Evolutionary conservation across 2,888 invertebrate species (phyloP), one percentile per base, ranked within the genome.

Genomic region (Hyppa rectilinea): DNA sequence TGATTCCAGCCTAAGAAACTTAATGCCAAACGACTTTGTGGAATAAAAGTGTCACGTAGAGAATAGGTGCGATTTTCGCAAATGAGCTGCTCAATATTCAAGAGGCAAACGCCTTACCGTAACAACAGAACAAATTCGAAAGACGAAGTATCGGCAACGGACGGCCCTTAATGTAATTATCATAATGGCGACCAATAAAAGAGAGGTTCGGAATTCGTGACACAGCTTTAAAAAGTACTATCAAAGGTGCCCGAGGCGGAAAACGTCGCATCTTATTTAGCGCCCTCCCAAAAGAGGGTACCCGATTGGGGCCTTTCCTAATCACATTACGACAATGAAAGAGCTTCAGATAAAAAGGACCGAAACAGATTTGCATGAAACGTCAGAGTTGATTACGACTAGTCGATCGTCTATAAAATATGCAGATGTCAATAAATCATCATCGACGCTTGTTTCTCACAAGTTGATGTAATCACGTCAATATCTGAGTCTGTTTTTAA

Each of bases 141-240:
- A 95, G 94, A 95, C 94, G 93, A 90, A 95, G 93, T 93, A 95
- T 95, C 93, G 94, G 91, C 92, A 89, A 88, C 92, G 92, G 90
- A 89, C 93, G 90, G 90, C 89, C 94, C 93, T 93, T 95, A 95
- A 95, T 92, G 93, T 93, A 95, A 96, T 95, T 95, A 95, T 94
- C 94, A 95, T 95, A 95, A 96, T 95, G 94, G 92, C 92, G 92
- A 93, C 94, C 95, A 95, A 95, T 95, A 95, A 95, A 95, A 94
- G 94, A 92, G 93, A 94, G 92, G 92, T 94, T 92, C 92, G 87
- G 91, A 93, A 94, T 94, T 95, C 94, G 93, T 93, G 94, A 94
- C 94, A 90, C 91, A 92, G 95, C 93, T 95, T 94, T 94, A 93
- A 94, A 94, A 94, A 94, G 93, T 94, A 93, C 93, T 93, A 94